These are phyloP conservation scores for Lepidurus arcticus DNA, from an alignment of 1,140 invertebrate species.

Conservation along the genomic window DNA sequence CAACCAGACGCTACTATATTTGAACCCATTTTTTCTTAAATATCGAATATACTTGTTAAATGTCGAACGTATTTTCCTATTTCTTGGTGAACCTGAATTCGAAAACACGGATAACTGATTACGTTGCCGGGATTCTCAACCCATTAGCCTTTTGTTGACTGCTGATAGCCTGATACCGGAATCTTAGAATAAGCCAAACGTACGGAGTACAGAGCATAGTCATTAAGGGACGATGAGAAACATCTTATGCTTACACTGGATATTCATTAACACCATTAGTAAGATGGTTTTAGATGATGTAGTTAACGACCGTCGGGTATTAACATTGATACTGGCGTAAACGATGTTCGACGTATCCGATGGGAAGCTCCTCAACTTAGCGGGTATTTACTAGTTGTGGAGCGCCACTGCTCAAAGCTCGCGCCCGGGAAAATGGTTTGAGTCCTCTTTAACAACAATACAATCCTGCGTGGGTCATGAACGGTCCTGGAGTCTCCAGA, in stretches of 20 bases:
- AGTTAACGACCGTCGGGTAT: neutral
- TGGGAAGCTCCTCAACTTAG: neutral
- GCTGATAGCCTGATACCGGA: neutral
- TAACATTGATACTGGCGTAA: neutral
- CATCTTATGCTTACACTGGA: neutral
- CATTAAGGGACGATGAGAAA: neutral
- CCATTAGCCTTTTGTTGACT: neutral
- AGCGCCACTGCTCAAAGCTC: neutral
- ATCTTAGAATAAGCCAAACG: neutral
- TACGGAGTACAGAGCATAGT: neutral
- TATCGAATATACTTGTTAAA: neutral
- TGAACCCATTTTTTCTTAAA: neutral
- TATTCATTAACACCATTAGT: conserved; percentile 17
- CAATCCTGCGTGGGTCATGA: neutral
- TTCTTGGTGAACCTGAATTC: too few species aligned
- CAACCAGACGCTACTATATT: neutral
- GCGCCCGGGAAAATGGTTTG: neutral
- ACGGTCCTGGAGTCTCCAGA: neutral
- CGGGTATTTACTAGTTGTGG: neutral
- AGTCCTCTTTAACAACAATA: neutral
- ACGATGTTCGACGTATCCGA: neutral
- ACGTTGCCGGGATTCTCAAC: neutral
- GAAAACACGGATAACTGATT: neutral
- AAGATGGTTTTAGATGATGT: neutral
- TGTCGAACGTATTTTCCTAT: neutral